A percentile compares a stretch with the other conserved stretches of the same genome.
Evolutionary conservation across 2,888 invertebrate species (phyloP).

Genomic region (Heliconius ismenius): DNA sequence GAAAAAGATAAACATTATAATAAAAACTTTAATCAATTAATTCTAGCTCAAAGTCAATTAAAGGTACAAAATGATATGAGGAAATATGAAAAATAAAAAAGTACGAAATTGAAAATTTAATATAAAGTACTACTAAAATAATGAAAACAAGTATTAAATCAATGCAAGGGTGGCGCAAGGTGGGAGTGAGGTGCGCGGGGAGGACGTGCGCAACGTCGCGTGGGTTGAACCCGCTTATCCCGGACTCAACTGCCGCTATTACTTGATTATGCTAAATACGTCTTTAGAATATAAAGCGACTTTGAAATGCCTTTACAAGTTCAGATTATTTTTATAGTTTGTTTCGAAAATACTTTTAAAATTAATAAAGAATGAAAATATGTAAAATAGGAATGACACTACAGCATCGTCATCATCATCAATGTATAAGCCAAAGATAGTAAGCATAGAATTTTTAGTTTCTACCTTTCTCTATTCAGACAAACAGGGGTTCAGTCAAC

Average conservation of each 20-base stretch:
- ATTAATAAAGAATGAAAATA: too few species aligned
- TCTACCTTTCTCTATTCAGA: too few species aligned
- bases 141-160: constrained; percentile 12
- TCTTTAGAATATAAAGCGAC: not conserved
- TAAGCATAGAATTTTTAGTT: too few species aligned
- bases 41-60: too few species aligned
- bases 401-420: too few species aligned
- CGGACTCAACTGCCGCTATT: not conserved
- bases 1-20: not conserved
- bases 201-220: constrained; percentile 15
- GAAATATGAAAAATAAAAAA: too few species aligned
- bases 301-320: not conserved
- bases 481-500: too few species aligned
- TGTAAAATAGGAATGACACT: too few species aligned
- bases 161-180: not conserved
- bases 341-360: too few species aligned
- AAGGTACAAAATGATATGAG: too few species aligned
- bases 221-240: constrained; percentile 1
- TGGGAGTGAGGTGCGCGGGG: not conserved
- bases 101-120: not conserved
- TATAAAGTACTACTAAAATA: not conserved
- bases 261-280: not conserved
- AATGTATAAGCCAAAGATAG: too few species aligned
- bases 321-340: too few species aligned
- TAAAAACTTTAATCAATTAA: not conserved